phyloP scores from a whole-genome alignment of 2,888 invertebrate species.

The Trachelus troglodyta region DNA sequence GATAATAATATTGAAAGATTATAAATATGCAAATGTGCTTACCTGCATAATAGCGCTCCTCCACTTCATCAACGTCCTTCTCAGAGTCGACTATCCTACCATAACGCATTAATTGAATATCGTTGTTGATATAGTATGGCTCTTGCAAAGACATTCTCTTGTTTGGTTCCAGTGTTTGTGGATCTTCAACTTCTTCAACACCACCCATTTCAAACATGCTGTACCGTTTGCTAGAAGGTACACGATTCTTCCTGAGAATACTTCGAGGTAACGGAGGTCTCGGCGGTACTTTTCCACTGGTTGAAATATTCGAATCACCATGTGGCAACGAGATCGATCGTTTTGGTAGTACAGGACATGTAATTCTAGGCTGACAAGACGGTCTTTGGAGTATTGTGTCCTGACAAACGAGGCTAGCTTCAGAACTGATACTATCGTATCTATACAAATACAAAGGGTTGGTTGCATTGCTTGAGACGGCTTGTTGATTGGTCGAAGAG shows the following conservation, averaged over 20 bases:
- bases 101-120: slow-evolving; percentile 51
- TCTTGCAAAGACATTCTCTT: slow-evolving; percentile 83
- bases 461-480: slow-evolving; percentile 68
- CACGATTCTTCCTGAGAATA: slow-evolving; percentile 76
- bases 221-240: slow-evolving; percentile 68
- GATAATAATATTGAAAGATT: neutral
- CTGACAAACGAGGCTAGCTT: slow-evolving; percentile 73
- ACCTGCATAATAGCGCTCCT: slow-evolving; percentile 56
- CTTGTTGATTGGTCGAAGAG: slow-evolving; percentile 78
- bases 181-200: slow-evolving; percentile 68
- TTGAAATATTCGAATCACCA: slow-evolving; percentile 38
- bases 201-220: slow-evolving; percentile 84
- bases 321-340: slow-evolving; percentile 75
- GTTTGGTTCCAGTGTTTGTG: slow-evolving; percentile 69
- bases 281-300: slow-evolving; percentile 70
- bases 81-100: slow-evolving; percentile 57
- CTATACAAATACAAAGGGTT: slow-evolving; percentile 85
- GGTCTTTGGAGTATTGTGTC: slow-evolving; percentile 49
- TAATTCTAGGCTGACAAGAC: slow-evolving; percentile 33
- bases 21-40: slow-evolving; percentile 3
- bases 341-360: slow-evolving; percentile 69
- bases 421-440: slow-evolving; percentile 82
- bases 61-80: slow-evolving; percentile 64
- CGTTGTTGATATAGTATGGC: slow-evolving; percentile 72
- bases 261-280: slow-evolving; percentile 80